Percentiles rank a stretch among this genome's conserved stretches.
Conservation (phyloP, 2,888 invertebrate species). For the Eupithecia dodoneata region DNA sequence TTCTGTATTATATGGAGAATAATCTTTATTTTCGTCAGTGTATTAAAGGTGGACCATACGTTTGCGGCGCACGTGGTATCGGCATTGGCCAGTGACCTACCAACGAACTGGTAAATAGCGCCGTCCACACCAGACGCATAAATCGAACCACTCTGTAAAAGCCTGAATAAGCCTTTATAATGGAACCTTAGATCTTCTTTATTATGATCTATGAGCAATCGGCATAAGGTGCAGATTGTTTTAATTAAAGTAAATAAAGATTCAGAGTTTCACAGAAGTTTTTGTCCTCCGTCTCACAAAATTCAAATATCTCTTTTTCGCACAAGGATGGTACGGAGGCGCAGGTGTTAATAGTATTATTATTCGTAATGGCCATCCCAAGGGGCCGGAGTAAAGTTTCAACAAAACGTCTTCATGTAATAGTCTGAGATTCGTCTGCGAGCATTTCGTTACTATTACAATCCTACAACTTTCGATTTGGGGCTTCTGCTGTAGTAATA, state of each 20-base stretch:
- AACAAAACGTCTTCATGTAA: neutral
- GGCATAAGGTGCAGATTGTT: neutral
- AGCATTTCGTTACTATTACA: neutral
- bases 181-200: constrained; percentile 4
- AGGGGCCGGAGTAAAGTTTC: neutral
- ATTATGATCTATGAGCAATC: constrained; percentile 1
- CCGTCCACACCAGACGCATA: neutral
- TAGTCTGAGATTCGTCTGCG: neutral
- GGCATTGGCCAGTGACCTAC: neutral
- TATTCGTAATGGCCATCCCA: neutral
- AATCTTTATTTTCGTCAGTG: no score
- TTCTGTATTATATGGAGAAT: no score
- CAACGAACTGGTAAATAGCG: constrained; percentile 4
- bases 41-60: neutral
- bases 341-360: neutral
- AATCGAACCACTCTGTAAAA: neutral
- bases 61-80: neutral
- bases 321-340: neutral
- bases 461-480: neutral
- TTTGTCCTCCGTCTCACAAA: neutral
- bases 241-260: neutral
- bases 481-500: neutral
- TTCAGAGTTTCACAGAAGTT: neutral
- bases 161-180: neutral
- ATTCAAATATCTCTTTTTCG: neutral